These are phyloP conservation scores for Drosophila jambulina DNA, from an alignment of 1,140 invertebrate genomes.

Conservation along the genomic window DNA sequence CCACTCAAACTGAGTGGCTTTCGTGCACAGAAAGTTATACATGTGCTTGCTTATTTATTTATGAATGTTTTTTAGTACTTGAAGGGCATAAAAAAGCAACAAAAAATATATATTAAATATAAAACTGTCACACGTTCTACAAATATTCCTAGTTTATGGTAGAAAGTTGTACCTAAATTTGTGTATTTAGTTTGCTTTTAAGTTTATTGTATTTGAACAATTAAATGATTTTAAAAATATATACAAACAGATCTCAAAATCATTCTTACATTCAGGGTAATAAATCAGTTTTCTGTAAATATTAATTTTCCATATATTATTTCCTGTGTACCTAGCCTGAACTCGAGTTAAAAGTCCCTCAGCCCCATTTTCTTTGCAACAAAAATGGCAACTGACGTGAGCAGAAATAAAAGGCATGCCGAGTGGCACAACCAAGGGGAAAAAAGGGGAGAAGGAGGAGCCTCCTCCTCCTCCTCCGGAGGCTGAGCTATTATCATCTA, in stretches of 20 bases:
- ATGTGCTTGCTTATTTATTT: not conserved
- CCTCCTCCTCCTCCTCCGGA: constrained; percentile 9
- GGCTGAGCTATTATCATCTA: constrained; percentile 57
- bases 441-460: not conserved
- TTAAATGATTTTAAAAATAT: no score
- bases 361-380: constrained; percentile 19
- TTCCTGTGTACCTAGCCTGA: constrained; percentile 3
- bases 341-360: constrained; percentile 29
- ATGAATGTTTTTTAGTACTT: not conserved
- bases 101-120: not conserved
- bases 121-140: not conserved
- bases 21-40: not conserved
- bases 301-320: not conserved
- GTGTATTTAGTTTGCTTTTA: not conserved
- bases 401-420: constrained; percentile 53
- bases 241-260: no score
- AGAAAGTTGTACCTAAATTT: not conserved
- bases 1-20: constrained; percentile 19
- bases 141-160: no score
- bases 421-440: constrained; percentile 36
- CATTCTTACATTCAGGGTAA: not conserved
- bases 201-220: not conserved
- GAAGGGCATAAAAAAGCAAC: not conserved
- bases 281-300: not conserved
- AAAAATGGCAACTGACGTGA: constrained; percentile 60